Conservation (phyloP, 2,888 invertebrate genomes). For the Calameuta idolon region DNA sequence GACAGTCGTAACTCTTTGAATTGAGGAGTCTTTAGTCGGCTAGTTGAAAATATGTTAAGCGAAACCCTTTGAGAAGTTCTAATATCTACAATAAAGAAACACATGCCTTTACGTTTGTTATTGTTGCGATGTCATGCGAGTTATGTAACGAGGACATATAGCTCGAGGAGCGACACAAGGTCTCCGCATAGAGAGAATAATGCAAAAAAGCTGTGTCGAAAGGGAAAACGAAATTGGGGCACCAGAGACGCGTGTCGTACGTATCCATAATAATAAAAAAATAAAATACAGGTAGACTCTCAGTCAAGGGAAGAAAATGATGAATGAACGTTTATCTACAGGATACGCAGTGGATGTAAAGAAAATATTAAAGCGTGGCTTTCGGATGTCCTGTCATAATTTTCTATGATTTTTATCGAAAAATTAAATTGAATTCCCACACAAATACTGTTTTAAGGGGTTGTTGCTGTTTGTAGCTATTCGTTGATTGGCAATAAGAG, state of each 20-base stretch:
- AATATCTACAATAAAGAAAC: neutral
- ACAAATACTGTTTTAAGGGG: neutral
- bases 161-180: conserved; percentile 33
- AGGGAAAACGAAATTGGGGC: conserved; percentile 10
- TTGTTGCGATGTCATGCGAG: conserved; percentile 6
- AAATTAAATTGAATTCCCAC: neutral
- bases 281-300: neutral
- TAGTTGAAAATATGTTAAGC: neutral
- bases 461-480: neutral
- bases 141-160: conserved; percentile 32
- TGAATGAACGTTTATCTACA: neutral
- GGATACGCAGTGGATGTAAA: neutral
- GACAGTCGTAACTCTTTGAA: neutral
- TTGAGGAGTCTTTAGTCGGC: neutral
- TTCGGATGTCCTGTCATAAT: neutral
- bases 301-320: neutral
- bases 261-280: neutral
- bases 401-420: neutral
- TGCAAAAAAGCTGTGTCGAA: conserved; percentile 12
- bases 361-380: neutral
- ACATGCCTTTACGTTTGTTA: conserved; percentile 9
- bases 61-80: neutral
- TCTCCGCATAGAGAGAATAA: conserved; percentile 15
- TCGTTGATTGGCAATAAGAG: neutral
- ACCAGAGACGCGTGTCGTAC: neutral